Percentiles rank a stretch among this genome's conserved stretches.
These are phyloP conservation scores for Lumbricus terrestris DNA, from an alignment of 2,888 invertebrate genomes.

Conservation along the genomic window DNA sequence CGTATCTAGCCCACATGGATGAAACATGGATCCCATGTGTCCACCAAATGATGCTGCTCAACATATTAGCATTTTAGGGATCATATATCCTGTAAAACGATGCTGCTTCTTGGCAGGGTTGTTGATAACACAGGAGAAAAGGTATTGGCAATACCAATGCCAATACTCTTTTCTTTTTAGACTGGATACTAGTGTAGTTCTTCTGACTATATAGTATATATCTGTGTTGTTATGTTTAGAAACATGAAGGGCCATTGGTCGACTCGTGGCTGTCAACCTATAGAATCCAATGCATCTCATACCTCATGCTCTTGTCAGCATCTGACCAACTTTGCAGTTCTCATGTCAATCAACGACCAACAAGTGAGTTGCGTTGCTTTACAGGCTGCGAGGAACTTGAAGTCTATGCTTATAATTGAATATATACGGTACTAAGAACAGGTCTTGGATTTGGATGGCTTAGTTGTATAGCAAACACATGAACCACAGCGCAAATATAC, in stretches of 20 bases:
- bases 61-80: too few species aligned
- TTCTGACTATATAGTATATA: background rate
- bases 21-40: too few species aligned
- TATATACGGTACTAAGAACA: too few species aligned
- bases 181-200: background rate
- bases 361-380: background rate
- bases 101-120: too few species aligned
- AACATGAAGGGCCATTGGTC: conserved; percentile 37
- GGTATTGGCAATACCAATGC: too few species aligned
- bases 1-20: too few species aligned
- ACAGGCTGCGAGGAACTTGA: background rate
- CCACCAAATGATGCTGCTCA: too few species aligned
- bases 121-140: too few species aligned
- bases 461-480: background rate
- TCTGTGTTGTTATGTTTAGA: conserved; percentile 24
- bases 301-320: conserved; percentile 55
- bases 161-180: background rate
- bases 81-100: too few species aligned
- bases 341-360: conserved; percentile 49
- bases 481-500: background rate
- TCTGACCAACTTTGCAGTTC: conserved; percentile 57
- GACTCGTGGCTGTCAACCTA: conserved; percentile 34
- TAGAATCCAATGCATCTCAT: conserved; percentile 42
- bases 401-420: background rate
- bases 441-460: background rate